A percentile compares a stretch with the other conserved stretches of the same genome.
Evolutionary conservation across 2,888 invertebrate genomes (phyloP).

Genomic region (Tenthredo amoena): DNA sequence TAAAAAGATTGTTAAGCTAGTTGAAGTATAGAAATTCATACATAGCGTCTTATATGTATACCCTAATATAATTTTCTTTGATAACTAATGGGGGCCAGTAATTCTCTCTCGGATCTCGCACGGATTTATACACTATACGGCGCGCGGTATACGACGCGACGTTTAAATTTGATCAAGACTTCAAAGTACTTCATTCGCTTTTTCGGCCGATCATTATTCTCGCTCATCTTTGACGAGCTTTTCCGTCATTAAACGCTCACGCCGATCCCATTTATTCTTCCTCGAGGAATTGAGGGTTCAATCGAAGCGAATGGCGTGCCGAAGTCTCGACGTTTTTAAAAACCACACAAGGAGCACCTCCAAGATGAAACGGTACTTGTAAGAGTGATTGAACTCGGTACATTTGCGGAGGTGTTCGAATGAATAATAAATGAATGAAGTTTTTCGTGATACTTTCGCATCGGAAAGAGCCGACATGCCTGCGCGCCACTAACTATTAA

Average conservation of each 20-base stretch:
- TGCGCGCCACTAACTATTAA: conserved; percentile 74
- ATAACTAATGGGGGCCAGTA: conserved; percentile 76
- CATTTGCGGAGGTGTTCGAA: conserved; percentile 1
- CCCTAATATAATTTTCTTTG: conserved; percentile 59
- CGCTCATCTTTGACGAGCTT: background rate
- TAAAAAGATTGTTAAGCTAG: conserved; percentile 62
- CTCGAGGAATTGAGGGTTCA: background rate
- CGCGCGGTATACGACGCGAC: conserved; percentile 63
- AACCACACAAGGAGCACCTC: background rate
- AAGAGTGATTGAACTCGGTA: background rate
- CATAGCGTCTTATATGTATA: conserved; percentile 53
- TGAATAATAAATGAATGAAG: background rate
- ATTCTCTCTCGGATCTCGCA: conserved; percentile 77
- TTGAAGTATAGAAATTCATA: conserved; percentile 55
- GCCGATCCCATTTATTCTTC: background rate
- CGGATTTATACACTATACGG: conserved; percentile 74
- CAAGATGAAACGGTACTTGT: background rate
- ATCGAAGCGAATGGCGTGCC: conserved; percentile 31
- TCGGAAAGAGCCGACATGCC: background rate
- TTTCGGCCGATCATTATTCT: background rate
- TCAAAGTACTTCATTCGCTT: conserved; percentile 2
- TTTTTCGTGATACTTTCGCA: background rate
- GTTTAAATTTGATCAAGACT: conserved; percentile 7
- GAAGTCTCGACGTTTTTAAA: background rate
- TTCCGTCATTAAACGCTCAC: background rate